A percentile compares a stretch with the other conserved stretches of the same genome.
These are phyloP conservation scores for Turdus rufiventris DNA, from an alignment of 2,113 vertebrate species.

Conservation along the genomic window DNA sequence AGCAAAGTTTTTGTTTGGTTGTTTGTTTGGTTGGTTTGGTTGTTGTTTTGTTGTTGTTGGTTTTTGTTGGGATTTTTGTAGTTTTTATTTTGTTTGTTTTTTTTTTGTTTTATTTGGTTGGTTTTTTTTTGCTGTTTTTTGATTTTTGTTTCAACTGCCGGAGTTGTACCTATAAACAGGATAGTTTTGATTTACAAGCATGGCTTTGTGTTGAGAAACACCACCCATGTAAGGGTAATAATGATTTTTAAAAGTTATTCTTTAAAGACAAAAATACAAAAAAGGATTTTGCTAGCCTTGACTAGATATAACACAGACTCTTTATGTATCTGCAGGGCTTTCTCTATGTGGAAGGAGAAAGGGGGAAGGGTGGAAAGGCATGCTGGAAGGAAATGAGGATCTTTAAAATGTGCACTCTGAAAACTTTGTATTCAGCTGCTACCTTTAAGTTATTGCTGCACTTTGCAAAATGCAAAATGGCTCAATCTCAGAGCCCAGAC, in stretches of 20 bases:
- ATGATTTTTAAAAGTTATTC: neutral
- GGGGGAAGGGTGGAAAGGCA: neutral
- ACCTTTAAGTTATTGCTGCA: neutral
- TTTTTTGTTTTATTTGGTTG: neutral
- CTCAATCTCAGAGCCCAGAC: neutral
- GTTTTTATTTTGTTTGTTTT: neutral
- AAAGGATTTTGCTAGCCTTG: neutral
- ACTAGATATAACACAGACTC: neutral
- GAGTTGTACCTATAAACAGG: neutral
- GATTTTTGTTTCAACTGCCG: neutral
- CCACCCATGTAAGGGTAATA: neutral
- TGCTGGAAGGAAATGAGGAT: neutral
- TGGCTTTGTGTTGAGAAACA: neutral
- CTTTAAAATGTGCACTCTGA: neutral
- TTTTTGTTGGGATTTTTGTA: neutral
- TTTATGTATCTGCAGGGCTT: neutral
- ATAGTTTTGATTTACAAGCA: neutral
- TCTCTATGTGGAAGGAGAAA: neutral
- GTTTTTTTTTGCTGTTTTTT: neutral
- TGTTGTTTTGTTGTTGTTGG: neutral
- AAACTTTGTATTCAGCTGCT: neutral
- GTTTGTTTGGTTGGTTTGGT: neutral
- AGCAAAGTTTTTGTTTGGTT: neutral
- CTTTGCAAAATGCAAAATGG: neutral
- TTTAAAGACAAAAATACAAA: neutral